Percentiles rank a stretch among this genome's conserved stretches.
Evolutionary conservation across 2,797 vertebrate species (phyloP).

Genomic region (Myiothlypis coronata): DNA sequence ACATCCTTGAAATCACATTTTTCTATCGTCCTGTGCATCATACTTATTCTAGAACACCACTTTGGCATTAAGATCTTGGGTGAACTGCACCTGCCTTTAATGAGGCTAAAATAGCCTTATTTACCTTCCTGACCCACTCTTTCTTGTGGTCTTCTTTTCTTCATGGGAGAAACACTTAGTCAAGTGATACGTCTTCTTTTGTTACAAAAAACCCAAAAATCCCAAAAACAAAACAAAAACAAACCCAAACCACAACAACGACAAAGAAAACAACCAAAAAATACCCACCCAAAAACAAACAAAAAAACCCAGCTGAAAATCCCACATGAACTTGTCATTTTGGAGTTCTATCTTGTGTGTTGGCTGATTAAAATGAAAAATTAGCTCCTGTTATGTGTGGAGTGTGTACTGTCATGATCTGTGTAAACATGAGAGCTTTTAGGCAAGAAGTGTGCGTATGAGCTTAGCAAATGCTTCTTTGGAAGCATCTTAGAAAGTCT

Average conservation of each 20-base stretch:
- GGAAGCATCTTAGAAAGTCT: background rate
- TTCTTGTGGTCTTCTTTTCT: background rate
- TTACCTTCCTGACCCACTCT: background rate
- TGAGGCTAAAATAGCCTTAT: background rate
- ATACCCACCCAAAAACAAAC: accelerated
- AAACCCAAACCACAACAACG: background rate
- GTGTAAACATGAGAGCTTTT: background rate
- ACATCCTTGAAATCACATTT: background rate
- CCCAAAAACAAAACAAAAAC: too few relatives aligned
- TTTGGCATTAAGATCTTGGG: background rate
- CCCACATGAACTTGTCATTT: background rate
- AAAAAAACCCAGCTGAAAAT: background rate
- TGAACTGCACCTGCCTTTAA: background rate
- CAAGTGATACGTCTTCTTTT: background rate
- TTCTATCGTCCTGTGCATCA: background rate
- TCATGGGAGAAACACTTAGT: background rate
- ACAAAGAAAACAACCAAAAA: background rate
- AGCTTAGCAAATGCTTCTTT: background rate
- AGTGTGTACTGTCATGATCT: background rate
- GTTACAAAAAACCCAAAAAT: background rate
- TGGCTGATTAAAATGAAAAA: background rate
- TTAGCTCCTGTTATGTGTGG: background rate
- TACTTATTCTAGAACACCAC: background rate
- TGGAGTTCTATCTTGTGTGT: background rate
- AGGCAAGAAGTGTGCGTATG: background rate